Percentiles rank a stretch among this genome's conserved stretches.
Conservation (phyloP, 2,888 invertebrate species). For the Drosophila pseudotakahashii region DNA sequence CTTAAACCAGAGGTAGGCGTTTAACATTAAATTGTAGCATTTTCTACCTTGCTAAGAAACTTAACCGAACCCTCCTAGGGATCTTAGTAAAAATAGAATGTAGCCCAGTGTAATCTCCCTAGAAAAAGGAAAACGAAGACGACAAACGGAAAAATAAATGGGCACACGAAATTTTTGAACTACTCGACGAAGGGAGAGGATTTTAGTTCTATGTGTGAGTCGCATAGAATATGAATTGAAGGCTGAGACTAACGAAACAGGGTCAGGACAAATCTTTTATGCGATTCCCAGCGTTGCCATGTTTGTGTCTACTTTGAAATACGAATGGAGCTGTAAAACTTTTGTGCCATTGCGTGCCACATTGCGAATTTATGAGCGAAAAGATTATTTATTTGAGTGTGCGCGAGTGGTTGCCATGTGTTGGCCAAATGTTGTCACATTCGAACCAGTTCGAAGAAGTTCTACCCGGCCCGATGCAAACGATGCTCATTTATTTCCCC, state of each 20-base stretch:
- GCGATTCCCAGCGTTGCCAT: conserved; percentile 63
- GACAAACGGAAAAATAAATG: conserved; percentile 20
- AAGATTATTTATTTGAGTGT: conserved; percentile 73
- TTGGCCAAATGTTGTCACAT: conserved; percentile 42
- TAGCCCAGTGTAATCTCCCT: conserved; percentile 13
- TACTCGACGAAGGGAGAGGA: conserved; percentile 31
- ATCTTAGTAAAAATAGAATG: neutral
- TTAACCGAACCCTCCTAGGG: neutral
- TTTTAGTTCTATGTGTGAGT: conserved; percentile 11
- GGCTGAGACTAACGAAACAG: conserved; percentile 28
- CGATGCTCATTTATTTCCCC: conserved; percentile 28
- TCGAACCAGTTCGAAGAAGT: conserved; percentile 30
- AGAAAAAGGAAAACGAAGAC: conserved; percentile 14
- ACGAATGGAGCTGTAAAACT: conserved; percentile 62
- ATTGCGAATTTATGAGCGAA: conserved; percentile 76
- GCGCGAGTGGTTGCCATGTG: conserved; percentile 24
- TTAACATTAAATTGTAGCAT: too few species aligned
- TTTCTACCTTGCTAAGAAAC: too few species aligned
- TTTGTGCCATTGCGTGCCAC: conserved; percentile 45
- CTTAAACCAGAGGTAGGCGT: too few species aligned
- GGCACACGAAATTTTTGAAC: conserved; percentile 49
- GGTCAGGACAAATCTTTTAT: conserved; percentile 69
- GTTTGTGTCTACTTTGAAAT: conserved; percentile 34
- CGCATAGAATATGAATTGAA: conserved; percentile 47
- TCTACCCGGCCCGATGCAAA: conserved; percentile 3